Conservation (phyloP, 2,888 invertebrate genomes). For the Balanococcus diminutus region DNA sequence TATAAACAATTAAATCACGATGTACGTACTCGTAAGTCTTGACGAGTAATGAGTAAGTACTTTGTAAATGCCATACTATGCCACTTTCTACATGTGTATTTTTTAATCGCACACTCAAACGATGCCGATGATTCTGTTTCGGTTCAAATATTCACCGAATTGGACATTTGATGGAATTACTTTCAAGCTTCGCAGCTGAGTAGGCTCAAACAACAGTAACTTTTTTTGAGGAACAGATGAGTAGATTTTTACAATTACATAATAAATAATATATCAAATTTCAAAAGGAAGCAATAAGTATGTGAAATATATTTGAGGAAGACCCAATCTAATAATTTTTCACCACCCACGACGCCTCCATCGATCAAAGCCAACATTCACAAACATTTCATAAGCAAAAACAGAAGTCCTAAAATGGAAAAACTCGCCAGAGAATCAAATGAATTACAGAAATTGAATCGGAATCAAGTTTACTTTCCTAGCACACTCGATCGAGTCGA, state of each 20-base stretch:
- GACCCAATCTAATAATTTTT: neutral
- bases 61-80: neutral
- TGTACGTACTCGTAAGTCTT: neutral
- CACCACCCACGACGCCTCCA: neutral
- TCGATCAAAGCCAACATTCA: neutral
- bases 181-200: too few species aligned
- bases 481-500: neutral
- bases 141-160: too few species aligned
- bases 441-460: conserved; percentile 14
- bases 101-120: neutral
- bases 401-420: neutral
- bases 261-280: too few species aligned
- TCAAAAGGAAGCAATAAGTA: too few species aligned
- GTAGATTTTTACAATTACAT: too few species aligned
- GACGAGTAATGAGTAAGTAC: neutral
- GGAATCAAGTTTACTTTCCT: neutral
- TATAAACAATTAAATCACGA: neutral
- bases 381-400: neutral
- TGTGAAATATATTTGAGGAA: neutral
- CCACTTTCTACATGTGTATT: neutral
- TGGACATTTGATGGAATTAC: too few species aligned
- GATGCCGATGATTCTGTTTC: too few species aligned
- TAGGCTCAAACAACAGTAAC: too few species aligned
- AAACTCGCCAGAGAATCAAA: conserved; percentile 6
- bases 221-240: too few species aligned